Conservation (phyloP, 2,888 invertebrate genomes). For the Pachycephus smyrnensis region DNA sequence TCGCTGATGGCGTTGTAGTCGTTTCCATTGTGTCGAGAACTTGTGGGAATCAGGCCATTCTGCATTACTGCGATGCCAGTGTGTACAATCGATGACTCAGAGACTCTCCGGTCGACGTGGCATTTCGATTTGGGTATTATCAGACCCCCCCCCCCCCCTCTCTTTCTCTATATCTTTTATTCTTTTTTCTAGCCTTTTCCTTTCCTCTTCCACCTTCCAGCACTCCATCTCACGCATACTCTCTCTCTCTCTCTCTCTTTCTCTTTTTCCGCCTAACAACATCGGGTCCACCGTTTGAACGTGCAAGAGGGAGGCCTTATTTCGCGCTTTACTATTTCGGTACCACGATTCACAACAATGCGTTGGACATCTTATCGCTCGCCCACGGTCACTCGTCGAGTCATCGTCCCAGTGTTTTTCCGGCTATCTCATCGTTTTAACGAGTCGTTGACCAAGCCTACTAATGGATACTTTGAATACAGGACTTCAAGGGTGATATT, state of each 20-base stretch:
- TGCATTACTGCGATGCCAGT: neutral
- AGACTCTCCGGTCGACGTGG: neutral
- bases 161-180: neutral
- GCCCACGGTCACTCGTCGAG: neutral
- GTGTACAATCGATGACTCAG: neutral
- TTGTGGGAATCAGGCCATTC: neutral
- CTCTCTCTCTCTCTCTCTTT: conserved; percentile 6
- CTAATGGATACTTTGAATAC: neutral
- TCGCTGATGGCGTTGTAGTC: neutral
- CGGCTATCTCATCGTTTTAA: neutral
- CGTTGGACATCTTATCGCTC: neutral
- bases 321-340: neutral
- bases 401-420: neutral
- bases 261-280: conserved; percentile 4
- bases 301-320: neutral
- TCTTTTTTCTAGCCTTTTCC: neutral
- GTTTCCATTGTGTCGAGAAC: neutral
- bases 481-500: neutral
- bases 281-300: neutral
- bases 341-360: neutral
- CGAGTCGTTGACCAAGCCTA: neutral
- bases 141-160: no score
- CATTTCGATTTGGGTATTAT: neutral
- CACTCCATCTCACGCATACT: conserved; percentile 2
- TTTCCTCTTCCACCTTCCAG: neutral